Evolutionary conservation across 2,797 vertebrate species (phyloP).

Genomic region (Acestrorhynchus altus): DNA sequence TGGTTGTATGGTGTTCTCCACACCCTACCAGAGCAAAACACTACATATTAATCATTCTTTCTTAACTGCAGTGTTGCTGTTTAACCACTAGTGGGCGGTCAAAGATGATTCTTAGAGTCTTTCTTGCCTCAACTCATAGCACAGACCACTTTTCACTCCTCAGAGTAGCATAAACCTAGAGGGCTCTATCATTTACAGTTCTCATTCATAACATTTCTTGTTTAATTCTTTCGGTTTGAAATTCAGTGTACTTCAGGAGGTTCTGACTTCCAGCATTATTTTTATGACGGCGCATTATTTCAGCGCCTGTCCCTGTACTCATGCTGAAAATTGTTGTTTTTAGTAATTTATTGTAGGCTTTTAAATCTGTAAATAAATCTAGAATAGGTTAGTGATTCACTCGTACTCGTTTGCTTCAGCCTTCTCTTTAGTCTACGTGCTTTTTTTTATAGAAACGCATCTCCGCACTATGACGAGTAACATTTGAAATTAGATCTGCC

Average conservation of each 20-base stretch:
- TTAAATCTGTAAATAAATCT: constrained; percentile 71
- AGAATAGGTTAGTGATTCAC: constrained; percentile 72
- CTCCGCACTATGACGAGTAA: constrained; percentile 46
- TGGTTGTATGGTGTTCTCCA: constrained; percentile 23
- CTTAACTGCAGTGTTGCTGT: constrained; percentile 49
- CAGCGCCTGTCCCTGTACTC: constrained; percentile 59
- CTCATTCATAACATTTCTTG: constrained; percentile 8
- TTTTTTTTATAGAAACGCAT: constrained; percentile 64
- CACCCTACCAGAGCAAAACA: constrained; percentile 17
- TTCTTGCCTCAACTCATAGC: constrained; percentile 10
- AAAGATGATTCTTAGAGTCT: constrained; percentile 40
- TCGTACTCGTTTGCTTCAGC: constrained; percentile 60
- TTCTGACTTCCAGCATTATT: constrained; percentile 50
- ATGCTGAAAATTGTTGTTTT: constrained; percentile 62
- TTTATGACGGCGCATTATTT: constrained; percentile 60
- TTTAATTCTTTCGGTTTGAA: constrained; percentile 11
- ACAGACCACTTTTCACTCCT: constrained; percentile 28
- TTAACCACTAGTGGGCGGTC: constrained; percentile 70
- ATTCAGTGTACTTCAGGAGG: constrained; percentile 42
- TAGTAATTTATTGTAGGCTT: constrained; percentile 88
- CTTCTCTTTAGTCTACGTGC: constrained; percentile 55
- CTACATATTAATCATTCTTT: not conserved
- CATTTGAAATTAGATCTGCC: constrained; percentile 49
- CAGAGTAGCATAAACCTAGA: constrained; percentile 26
- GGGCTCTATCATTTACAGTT: constrained; percentile 15